Base-by-base conservation (phyloP, 2,113 vertebrate species). In the Toxostoma redivivum region DNA sequence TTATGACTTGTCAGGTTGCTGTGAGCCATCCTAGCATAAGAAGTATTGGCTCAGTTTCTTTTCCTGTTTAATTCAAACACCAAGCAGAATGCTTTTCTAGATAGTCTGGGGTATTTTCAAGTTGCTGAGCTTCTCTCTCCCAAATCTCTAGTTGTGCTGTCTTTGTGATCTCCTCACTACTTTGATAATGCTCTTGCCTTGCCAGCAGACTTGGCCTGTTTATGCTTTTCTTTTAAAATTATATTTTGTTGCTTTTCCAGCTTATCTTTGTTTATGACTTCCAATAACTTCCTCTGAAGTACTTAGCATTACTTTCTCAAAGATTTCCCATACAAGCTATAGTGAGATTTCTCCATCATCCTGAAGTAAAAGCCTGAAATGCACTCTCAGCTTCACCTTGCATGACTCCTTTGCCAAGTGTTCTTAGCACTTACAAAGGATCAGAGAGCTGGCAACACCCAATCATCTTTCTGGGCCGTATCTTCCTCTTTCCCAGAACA, bases 201-300 rank as follows among this genome's bases (percentile, higher is more conserved):
- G 76, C 72, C 73, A 89, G 81, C 40, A 95, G 73, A 69, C 16
- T 53, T 76, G 84, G 37, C 31, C 86, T 95, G 86, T 92, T 95
- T 88, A 85, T 89, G 65, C 21, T 95, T 94, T 89, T 69, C 65
- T 57, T 81, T n/a, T 87, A 89, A 81, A 37, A 50, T 84, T 74
- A 56, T 64, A 51, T 89, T 91, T 69, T 79, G 57, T 57, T 81
- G 69, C 69, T 84, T 84, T 85, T 92, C 57, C 89, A 92, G 73
- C 83, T 95, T 91, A 81, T 87, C 95, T 89, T 89, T 94, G 60
- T 92, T 96, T 95, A 96, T 85, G 77, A 67, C 56, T 94, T 89
- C 37, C 57, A 74, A 33, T 94, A 96, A 92, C 80, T 86, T 92
- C 91, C 81, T 91, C 86, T 94, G 81, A 84, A 95, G 48, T 81